Base-by-base conservation (phyloP, 1,140 invertebrate species). In the Epicauta chinensis region DNA sequence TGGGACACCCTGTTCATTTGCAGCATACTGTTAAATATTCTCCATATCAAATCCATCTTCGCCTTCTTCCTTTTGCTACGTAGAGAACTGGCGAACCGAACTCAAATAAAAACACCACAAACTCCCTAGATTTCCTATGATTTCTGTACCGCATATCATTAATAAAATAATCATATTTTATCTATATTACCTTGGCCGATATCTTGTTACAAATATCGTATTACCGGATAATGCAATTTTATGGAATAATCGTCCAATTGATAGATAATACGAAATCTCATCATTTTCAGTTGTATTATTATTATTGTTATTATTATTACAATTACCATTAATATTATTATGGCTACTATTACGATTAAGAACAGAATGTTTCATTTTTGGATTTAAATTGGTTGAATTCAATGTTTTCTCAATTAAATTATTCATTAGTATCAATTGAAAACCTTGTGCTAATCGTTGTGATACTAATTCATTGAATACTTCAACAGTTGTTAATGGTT, bases 161-260 rank as follows among this genome's bases (percentile, higher is more conserved):
- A n/a, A n/a, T n/a, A n/a, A n/a, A n/a, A n/a, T n/a, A n/a, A n/a
- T n/a, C n/a, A n/a, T n/a, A n/a, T n/a, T n/a, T n/a, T n/a, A n/a
- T n/a, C n/a, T n/a, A n/a, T n/a, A 31, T 73, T 73, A 93, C 91
- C 90, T 86, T 36, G 94, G 93, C 62, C 90, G 79, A 65, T 96
- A 97, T 68, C 92, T 78, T 0, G 91, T 97, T 2, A 97, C 92
- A 4, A 87, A 92, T 60, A 97, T 95, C 30, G 85, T 87, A 38
- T 87, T 87, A 10, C 86, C 91, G 23, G 78, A 80, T 0, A 95
- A 69, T 0, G 84, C 83, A 53, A 98, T 84, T 68, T 88, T 90
- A 69, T 98, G 95, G 75, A 97, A 98, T 63, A 98, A 89, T 52
- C 93, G 75, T 0, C 94, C 95, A 62, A 98, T 97, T 51, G 93